Evolutionary conservation across 2,797 vertebrate species (phyloP).

Genomic region (Alosa sapidissima): DNA sequence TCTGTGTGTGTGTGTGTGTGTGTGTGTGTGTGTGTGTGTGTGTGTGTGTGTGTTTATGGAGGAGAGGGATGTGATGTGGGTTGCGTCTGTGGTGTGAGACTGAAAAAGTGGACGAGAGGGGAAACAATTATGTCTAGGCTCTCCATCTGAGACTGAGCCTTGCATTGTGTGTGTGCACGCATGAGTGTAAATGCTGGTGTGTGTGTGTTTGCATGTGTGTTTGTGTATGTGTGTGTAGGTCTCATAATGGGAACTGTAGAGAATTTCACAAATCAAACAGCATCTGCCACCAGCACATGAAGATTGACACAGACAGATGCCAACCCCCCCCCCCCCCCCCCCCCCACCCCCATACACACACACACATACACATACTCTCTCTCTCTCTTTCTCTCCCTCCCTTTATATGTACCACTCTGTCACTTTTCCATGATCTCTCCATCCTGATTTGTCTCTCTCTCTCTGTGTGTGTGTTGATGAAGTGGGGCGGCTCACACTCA

Average conservation of each 20-base stretch:
- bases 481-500: constrained; percentile 58
- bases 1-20: too few relatives aligned
- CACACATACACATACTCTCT: not conserved
- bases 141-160: not conserved
- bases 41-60: not conserved
- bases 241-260: constrained; percentile 36
- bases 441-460: constrained; percentile 58
- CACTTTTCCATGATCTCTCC: constrained; percentile 41
- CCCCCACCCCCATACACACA: not conserved
- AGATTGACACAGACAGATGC: constrained; percentile 43
- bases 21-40: too few relatives aligned
- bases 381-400: not conserved
- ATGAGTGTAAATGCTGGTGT: not conserved
- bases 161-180: not conserved
- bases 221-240: not conserved
- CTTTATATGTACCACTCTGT: constrained; percentile 45
- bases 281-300: constrained; percentile 30
- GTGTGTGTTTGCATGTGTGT: constrained; percentile 8
- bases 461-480: constrained; percentile 58
- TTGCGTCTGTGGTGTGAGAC: not conserved
- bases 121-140: not conserved
- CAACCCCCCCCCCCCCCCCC: not conserved
- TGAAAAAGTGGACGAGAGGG: not conserved
- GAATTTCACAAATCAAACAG: constrained; percentile 37
- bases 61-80: not conserved